Percentiles rank a stretch among this genome's conserved stretches.
These are phyloP conservation scores for Columba livia DNA, from an alignment of 2,113 vertebrate genomes.

Conservation along the genomic window DNA sequence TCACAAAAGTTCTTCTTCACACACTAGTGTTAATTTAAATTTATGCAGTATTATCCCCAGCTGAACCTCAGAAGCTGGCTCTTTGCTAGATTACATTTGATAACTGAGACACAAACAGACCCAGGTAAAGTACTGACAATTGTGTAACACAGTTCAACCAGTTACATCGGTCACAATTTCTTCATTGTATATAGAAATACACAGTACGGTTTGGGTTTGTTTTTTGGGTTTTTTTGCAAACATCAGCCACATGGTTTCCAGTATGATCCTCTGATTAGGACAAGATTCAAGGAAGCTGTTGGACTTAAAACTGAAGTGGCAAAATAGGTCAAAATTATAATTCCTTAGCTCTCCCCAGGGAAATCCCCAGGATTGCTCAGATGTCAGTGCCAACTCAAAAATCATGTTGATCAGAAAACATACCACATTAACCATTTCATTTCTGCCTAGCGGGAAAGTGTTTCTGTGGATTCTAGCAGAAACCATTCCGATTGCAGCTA, in stretches of 20 bases:
- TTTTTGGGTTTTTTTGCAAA: background rate
- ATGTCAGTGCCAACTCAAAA: background rate
- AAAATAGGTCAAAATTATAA: background rate
- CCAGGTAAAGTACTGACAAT: background rate
- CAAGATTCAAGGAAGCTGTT: background rate
- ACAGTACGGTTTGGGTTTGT: rapidly evolving
- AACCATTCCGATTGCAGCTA: background rate
- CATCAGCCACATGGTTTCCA: background rate
- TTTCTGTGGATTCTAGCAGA: background rate
- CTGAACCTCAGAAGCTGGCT: background rate
- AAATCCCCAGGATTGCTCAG: background rate
- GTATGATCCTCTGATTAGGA: background rate
- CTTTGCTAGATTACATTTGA: background rate
- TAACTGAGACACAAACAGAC: background rate
- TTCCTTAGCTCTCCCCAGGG: background rate
- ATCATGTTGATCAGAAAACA: background rate
- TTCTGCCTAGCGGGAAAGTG: background rate
- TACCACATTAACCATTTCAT: background rate
- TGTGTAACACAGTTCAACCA: background rate
- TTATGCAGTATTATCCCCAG: background rate
- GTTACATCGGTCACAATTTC: background rate
- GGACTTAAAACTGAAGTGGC: background rate
- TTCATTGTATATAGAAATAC: background rate
- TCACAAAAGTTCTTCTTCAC: background rate
- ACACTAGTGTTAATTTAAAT: background rate